Base-by-base conservation (phyloP, 2,797 vertebrate genomes). In the Malacoraja senta region DNA sequence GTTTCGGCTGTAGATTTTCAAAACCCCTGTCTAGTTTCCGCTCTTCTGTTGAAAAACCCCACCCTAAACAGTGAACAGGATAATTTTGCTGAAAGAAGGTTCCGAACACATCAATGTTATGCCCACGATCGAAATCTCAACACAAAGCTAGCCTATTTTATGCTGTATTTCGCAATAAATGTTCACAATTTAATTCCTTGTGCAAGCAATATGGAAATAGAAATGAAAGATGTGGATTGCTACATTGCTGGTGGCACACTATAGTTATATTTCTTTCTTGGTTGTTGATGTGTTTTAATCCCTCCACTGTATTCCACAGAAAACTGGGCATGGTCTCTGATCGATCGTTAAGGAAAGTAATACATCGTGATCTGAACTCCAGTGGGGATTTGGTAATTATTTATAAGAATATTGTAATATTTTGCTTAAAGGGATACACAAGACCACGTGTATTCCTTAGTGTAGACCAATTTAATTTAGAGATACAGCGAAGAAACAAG, bases 311-410 rank as follows among this genome's bases (percentile, higher is more conserved):
- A 84, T 63, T 84, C 58, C 58, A 86, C 83, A 86, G 83, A 63
- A 86, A 65, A 63, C 58, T 86, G 58, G 58, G 83, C 83, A 32
- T 86, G 29, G 8, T 58, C 44, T n/a, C 58, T 65, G 58, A 29
- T 86, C 58, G 61, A 32, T 65, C 83, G 6, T 15, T 86, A 32
- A 65, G 29, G 83, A 86, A 86, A n/a, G 83, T 32, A 63, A 63
- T 0, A 19, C 83, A 86, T 65, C 29, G 12, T 63, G 83, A 86
- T 86, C 83, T 86, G 29, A 17, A 13, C 0, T 26, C 58, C 13
- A 86, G 83, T 86, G 58, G 83, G 6, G 58, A 86, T 63, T 86
- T 63, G 83, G 83, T 86, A 63, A 86, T 65, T 29, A 86, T 86
- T 86, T 86, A 29, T 63, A 32, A n/a, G 17, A 29, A 13, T 32